Percentiles rank a stretch among this genome's conserved stretches.
These are phyloP conservation scores for Timema cristinae DNA, from an alignment of 2,888 invertebrate species.

Conservation along the genomic window DNA sequence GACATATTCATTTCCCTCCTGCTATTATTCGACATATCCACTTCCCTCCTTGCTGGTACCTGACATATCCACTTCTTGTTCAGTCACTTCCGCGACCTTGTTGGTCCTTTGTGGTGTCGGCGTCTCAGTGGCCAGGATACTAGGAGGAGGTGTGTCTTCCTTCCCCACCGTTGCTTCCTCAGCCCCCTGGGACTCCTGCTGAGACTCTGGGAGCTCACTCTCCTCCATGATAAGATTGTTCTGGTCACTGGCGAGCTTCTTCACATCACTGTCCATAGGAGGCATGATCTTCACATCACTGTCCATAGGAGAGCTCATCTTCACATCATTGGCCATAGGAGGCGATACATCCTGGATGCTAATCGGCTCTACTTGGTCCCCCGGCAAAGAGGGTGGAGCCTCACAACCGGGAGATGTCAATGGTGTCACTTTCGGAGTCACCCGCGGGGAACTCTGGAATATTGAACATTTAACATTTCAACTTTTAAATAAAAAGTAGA, in stretches of 20 bases:
- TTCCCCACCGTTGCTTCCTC: no score
- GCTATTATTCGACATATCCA: no score
- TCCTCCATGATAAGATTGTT: no score
- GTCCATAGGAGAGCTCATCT: not conserved
- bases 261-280: no score
- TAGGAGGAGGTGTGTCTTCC: no score
- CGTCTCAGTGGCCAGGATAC: no score
- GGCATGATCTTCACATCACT: no score
- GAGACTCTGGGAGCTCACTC: no score
- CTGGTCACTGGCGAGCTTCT: no score
- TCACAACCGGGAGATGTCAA: slow-evolving; percentile 54
- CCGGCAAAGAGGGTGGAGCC: slow-evolving; percentile 40
- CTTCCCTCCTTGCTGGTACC: not conserved
- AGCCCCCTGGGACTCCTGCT: no score
- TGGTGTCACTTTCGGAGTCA: slow-evolving; percentile 51
- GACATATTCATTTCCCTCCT: no score
- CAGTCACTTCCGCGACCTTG: not conserved
- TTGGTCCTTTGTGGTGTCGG: not conserved
- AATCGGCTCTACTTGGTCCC: slow-evolving; percentile 17
- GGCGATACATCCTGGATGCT: slow-evolving; percentile 17
- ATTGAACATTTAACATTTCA: not conserved
- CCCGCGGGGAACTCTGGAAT: slow-evolving; percentile 43
- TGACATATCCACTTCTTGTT: slow-evolving; percentile 20
- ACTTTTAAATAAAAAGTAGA: no score
- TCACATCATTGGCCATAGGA: slow-evolving; percentile 16